Base-by-base conservation (phyloP, 2,797 vertebrate genomes). In the Acestrorhynchus altus region DNA sequence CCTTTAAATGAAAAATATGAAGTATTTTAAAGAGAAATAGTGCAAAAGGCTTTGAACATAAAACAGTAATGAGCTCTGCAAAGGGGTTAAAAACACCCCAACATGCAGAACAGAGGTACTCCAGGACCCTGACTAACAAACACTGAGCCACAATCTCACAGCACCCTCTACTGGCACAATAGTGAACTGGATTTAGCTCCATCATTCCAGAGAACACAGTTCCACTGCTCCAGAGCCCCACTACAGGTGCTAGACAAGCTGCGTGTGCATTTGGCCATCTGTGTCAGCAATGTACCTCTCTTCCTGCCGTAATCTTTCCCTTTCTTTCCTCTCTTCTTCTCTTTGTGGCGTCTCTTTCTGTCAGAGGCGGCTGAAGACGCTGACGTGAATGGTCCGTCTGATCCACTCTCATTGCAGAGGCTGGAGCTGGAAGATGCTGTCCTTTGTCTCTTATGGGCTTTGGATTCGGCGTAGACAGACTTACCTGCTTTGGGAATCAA, bases 201-300 rank as follows among this genome's bases (percentile, higher is more conserved):
- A n/a, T n/a, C n/a, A n/a, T n/a, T n/a, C n/a, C n/a, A n/a, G n/a
- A n/a, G n/a, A n/a, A n/a, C n/a, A n/a, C n/a, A n/a, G n/a, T n/a
- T n/a, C n/a, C n/a, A n/a, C n/a, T n/a, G n/a, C n/a, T n/a, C n/a
- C n/a, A n/a, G n/a, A n/a, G n/a, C n/a, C n/a, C n/a, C n/a, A n/a
- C n/a, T n/a, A n/a, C n/a, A n/a, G n/a, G n/a, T n/a, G n/a, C n/a
- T n/a, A n/a, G n/a, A n/a, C n/a, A n/a, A n/a, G n/a, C n/a, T 1
- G 1, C 13, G 44, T 46, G 0, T 12, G 56, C 28, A 13, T 35
- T 8, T 16, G 42, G 3, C 10, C n/a, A n/a, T n/a, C n/a, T n/a
- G n/a, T n/a, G n/a, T n/a, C n/a, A n/a, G n/a, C n/a, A n/a, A n/a
- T 16, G 8, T 82, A 92, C 92, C 92, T 88, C 91, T 90, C 84